phyloP scores from a whole-genome alignment of 2,797 vertebrate genomes.

The Enteromius paludinosus region DNA sequence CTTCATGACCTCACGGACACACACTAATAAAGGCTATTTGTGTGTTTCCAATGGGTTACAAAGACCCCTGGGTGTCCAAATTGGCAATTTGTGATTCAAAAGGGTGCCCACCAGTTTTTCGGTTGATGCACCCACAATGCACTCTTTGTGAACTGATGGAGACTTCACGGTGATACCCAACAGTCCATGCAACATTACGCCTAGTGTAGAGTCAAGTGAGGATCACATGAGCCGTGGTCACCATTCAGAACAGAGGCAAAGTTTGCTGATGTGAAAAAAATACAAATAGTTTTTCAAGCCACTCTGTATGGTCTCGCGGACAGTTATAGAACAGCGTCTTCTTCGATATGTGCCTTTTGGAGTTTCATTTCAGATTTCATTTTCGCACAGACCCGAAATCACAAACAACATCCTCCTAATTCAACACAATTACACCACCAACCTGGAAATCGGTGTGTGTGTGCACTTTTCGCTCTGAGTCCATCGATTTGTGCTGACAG shows the following conservation, averaged over 20 bases:
- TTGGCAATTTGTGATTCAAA: background rate
- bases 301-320: background rate
- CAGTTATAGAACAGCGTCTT: constrained; percentile 15
- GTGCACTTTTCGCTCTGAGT: constrained; percentile 43
- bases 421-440: constrained; percentile 42
- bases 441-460: constrained; percentile 45
- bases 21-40: background rate
- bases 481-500: constrained; percentile 53
- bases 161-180: background rate
- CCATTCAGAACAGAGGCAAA: constrained; percentile 18
- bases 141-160: background rate
- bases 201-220: background rate
- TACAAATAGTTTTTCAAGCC: constrained; percentile 25
- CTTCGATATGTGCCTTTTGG: constrained; percentile 29
- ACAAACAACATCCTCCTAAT: constrained; percentile 44
- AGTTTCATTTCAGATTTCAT: constrained; percentile 58
- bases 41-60: background rate
- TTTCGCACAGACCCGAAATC: constrained; percentile 50
- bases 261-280: constrained; percentile 1
- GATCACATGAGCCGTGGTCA: background rate
- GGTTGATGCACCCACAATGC: background rate
- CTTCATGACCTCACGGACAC: background rate
- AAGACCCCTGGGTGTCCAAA: background rate
- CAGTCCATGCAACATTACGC: background rate
- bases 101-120: background rate